Evolutionary conservation across 2,888 invertebrate species (phyloP).

Genomic region (Dexiosoma caninum): DNA sequence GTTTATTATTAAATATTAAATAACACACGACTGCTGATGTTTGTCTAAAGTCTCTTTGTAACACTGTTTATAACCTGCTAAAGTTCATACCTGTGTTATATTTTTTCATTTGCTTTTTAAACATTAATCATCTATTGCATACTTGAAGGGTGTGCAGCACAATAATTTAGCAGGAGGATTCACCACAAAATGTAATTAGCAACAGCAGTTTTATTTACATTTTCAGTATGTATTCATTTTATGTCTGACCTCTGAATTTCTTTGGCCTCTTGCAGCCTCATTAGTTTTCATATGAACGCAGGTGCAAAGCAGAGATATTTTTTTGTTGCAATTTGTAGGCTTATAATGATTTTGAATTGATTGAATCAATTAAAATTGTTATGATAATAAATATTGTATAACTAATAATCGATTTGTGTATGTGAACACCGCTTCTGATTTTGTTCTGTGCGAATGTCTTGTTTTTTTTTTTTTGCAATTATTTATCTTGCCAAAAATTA

Average conservation of each 20-base stretch:
- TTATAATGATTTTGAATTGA: too few relatives aligned
- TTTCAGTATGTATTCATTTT: constrained; percentile 36
- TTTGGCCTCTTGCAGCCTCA: background rate
- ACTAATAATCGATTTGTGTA: too few relatives aligned
- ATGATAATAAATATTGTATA: too few relatives aligned
- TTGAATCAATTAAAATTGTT: too few relatives aligned
- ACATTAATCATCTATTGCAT: constrained; percentile 40
- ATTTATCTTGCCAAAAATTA: too few relatives aligned
- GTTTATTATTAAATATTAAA: constrained; percentile 60
- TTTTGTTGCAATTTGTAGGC: too few relatives aligned
- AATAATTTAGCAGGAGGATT: background rate
- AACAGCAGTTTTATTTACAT: constrained; percentile 53
- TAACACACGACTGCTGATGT: constrained; percentile 17
- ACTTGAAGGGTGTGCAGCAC: constrained; percentile 1
- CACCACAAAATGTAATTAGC: constrained; percentile 61
- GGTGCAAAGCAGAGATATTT: too few relatives aligned
- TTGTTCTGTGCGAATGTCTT: too few relatives aligned
- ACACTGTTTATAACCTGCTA: constrained; percentile 39
- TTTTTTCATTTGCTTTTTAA: background rate
- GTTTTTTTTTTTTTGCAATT: too few relatives aligned
- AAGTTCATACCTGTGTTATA: background rate
- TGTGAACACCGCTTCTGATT: too few relatives aligned
- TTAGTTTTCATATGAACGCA: constrained; percentile 1
- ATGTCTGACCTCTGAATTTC: background rate
- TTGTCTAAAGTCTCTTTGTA: constrained; percentile 9